phyloP scores from a whole-genome alignment of 2,888 invertebrate species.

The Dyspetes luteomarginatus region DNA sequence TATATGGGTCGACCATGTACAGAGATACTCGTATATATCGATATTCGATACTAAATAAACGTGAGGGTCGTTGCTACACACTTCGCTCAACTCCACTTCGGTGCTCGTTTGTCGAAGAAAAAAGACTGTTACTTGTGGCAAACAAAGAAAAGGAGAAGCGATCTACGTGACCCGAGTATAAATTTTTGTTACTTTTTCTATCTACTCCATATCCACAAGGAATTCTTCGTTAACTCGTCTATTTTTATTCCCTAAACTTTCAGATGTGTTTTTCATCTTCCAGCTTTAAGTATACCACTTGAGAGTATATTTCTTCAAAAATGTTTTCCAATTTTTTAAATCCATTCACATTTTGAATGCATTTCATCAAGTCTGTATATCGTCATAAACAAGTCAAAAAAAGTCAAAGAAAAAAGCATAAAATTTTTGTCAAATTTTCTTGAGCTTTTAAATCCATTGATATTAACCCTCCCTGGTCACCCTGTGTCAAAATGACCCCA shows the following conservation, averaged over 20 bases:
- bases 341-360: no score
- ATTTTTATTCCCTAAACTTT: no score
- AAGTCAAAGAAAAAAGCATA: no score
- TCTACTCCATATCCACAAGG: background rate
- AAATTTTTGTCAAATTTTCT: no score
- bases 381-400: no score
- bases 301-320: no score
- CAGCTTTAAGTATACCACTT: background rate
- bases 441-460: no score
- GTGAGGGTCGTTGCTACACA: conserved; percentile 27
- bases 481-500: no score
- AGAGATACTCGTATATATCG: background rate
- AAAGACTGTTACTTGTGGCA: conserved; percentile 53
- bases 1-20: background rate
- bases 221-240: no score
- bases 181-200: conserved; percentile 21
- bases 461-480: no score
- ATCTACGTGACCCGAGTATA: conserved; percentile 51
- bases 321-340: background rate
- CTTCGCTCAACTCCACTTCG: conserved; percentile 1
- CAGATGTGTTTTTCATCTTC: no score
- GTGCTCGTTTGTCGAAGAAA: conserved; percentile 31
- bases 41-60: background rate
- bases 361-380: no score
- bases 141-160: conserved; percentile 55